Base-by-base conservation (phyloP, 2,113 vertebrate genomes). In the Speoplatyrhinus poulsoni region DNA sequence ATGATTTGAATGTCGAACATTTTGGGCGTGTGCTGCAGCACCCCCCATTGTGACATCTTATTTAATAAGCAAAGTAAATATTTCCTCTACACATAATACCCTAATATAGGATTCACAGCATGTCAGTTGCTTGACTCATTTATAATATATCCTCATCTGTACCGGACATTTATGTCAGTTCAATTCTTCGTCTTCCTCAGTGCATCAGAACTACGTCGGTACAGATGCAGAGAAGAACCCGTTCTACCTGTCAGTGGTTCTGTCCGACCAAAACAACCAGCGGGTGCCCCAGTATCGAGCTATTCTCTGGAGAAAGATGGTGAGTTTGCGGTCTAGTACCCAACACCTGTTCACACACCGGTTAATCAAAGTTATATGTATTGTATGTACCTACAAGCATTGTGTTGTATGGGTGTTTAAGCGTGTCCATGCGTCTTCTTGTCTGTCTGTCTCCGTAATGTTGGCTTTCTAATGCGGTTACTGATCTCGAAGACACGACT, bases 221-320 rank as follows among this genome's bases (percentile, higher is more conserved):
- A 96, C 95, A 0, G 98, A 99, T 65, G 93, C 93, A 6, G 98
- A 99, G 82, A 98, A 96, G 91, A 99, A 95, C 79, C 97, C 97
- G 17, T 99, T 99, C 91, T 96, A 97, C 83, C 88, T 99, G 72
- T 99, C 96, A 0, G 98, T 98, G 41, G 97, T 98, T 63, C 94
- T 99, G 46, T 99, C 98, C 0, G 96, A 99, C 87, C 95, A 98
- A 88, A 98, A 98, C 89, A 96, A 96, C 87, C 97, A 98, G 82
- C 94, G 95, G 12, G 91, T 99, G 80, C 98, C 97, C 74, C 98
- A 99, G 82, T 99, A 99, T 82, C 93, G 95, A 73, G 95, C 98
- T 13, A 96, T 99, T 81, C 94, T 99, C 71, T 99, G 98, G 98
- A 95, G 96, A 76, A 99, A 97, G 91, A 91, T 92, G 79, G 97